phyloP scores from a whole-genome alignment of 2,888 invertebrate genomes.

The Dicyrtomina minuta region DNA sequence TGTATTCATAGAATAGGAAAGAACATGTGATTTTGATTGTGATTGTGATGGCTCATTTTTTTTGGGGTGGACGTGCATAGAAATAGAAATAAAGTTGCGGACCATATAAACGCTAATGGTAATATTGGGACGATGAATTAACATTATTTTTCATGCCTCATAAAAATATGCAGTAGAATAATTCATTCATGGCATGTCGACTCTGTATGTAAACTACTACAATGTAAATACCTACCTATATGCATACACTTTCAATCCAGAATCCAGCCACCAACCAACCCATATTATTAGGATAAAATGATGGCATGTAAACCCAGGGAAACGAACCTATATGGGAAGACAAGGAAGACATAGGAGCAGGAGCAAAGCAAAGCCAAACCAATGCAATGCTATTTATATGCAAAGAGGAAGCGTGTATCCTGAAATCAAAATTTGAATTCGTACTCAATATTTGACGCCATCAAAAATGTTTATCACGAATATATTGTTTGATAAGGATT shows the following conservation, averaged over 20 bases:
- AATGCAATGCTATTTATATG: constrained; percentile 3
- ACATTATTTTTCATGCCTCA: constrained; percentile 16
- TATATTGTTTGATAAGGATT: constrained; percentile 14
- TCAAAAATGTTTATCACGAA: constrained; percentile 27
- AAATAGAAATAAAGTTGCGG: too few species aligned
- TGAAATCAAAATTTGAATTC: constrained; percentile 20
- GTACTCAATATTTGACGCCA: constrained; percentile 24
- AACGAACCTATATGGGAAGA: too few species aligned
- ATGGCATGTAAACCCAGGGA: too few species aligned
- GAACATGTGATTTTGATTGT: too few species aligned
- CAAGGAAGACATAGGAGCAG: too few species aligned
- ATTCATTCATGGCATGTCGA: constrained; percentile 25
- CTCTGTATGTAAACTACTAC: neutral
- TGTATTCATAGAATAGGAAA: too few species aligned
- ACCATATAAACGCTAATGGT: too few species aligned
- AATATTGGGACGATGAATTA: constrained; percentile 15
- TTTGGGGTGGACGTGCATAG: too few species aligned
- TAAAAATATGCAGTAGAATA: constrained; percentile 18
- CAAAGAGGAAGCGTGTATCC: constrained; percentile 24
- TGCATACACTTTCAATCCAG: neutral
- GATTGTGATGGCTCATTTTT: too few species aligned
- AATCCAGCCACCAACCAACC: too few species aligned
- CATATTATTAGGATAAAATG: too few species aligned
- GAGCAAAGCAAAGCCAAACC: neutral
- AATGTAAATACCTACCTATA: neutral